These are phyloP conservation scores for Platorchestia sp. DNA, from an alignment of 1,140 invertebrate genomes.

Conservation along the genomic window DNA sequence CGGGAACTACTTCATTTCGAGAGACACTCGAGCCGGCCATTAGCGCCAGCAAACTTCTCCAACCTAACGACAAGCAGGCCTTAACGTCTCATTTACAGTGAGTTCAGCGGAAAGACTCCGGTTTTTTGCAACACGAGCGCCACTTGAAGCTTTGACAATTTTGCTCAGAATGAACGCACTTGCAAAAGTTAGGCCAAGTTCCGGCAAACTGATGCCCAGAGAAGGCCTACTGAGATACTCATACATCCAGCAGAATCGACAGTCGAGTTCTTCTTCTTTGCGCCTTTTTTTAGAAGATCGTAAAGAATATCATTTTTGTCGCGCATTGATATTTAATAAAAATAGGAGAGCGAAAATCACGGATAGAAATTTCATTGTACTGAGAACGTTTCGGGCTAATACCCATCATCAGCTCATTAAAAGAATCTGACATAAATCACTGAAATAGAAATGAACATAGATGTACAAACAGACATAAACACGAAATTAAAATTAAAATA, in stretches of 20 bases:
- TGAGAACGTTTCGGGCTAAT: too few species aligned
- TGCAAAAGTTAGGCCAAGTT: neutral
- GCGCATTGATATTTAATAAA: too few species aligned
- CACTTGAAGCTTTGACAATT: neutral
- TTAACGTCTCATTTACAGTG: neutral
- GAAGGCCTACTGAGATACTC: neutral
- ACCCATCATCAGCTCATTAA: too few species aligned
- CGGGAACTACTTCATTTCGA: neutral
- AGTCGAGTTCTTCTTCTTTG: neutral
- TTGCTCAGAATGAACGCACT: neutral
- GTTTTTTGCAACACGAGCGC: neutral
- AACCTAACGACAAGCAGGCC: neutral
- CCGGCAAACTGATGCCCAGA: neutral
- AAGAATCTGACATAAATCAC: too few species aligned
- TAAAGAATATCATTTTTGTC: too few species aligned
- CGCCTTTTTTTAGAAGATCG: too few species aligned
- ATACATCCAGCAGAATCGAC: neutral
- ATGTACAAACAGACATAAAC: too few species aligned
- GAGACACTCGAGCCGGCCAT: neutral
- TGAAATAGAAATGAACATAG: too few species aligned
- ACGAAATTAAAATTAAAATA: too few species aligned
- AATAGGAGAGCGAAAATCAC: too few species aligned
- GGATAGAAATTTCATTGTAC: too few species aligned
- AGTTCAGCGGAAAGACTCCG: neutral
- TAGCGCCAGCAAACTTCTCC: neutral